These are phyloP conservation scores for Indicator maculatus DNA, from an alignment of 2,113 vertebrate species.

Conservation along the genomic window DNA sequence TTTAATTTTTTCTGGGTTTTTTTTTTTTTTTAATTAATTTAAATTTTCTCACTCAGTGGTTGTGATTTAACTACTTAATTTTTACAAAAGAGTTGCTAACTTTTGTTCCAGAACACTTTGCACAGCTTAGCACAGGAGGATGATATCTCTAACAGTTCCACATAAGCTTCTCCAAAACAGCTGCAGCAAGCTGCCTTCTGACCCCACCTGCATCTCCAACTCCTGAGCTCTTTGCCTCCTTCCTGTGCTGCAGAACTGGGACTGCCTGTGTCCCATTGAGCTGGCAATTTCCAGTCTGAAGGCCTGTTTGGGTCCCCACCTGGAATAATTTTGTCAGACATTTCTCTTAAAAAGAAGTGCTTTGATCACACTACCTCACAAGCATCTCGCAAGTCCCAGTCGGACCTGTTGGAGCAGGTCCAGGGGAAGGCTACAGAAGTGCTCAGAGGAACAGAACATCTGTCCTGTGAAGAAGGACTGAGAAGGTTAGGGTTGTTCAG, in stretches of 20 bases:
- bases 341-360: not conserved
- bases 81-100: not conserved
- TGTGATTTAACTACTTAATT: slow-evolving; percentile 16
- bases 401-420: not conserved
- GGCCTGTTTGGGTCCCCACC: not conserved
- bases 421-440: not conserved
- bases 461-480: not conserved
- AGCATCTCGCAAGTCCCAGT: not conserved
- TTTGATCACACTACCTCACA: not conserved
- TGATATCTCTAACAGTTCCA: not conserved
- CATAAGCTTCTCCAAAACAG: not conserved
- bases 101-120: not conserved
- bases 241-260: not conserved
- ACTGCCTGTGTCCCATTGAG: not conserved
- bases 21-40: not conserved
- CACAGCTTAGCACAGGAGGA: not conserved
- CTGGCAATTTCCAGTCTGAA: not conserved
- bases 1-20: not conserved
- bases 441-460: not conserved
- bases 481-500: not conserved
- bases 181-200: not conserved
- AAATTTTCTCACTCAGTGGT: not conserved
- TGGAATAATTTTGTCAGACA: not conserved
- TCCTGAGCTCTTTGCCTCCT: not conserved
- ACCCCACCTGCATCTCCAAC: not conserved